These are phyloP conservation scores for Meles meles DNA, from an alignment of 2,113 vertebrate genomes.

Conservation along the genomic window DNA sequence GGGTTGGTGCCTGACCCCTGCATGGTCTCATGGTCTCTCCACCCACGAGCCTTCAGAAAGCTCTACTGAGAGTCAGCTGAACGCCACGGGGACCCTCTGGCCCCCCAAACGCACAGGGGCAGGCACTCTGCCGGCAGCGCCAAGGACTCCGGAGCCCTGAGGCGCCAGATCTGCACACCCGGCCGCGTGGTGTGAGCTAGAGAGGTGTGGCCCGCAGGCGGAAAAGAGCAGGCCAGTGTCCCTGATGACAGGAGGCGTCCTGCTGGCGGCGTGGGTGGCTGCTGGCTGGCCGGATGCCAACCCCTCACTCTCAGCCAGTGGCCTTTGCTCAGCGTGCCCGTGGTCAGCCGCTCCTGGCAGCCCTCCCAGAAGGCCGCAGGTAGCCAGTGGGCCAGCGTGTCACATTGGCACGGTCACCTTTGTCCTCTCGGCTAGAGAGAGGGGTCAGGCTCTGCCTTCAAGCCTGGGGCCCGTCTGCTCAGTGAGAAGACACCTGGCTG, in stretches of 20 bases:
- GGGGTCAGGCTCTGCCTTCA: neutral
- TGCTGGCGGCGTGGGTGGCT: neutral
- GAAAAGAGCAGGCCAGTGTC: too few relatives aligned
- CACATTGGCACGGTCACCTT: rapidly evolving
- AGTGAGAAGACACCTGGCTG: neutral
- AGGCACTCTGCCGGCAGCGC: neutral
- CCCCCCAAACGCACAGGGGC: rapidly evolving
- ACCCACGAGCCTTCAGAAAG: neutral
- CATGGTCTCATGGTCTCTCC: neutral
- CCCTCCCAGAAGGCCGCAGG: neutral
- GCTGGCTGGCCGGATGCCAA: neutral
- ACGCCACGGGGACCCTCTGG: neutral
- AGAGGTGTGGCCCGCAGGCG: neutral
- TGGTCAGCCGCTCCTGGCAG: neutral
- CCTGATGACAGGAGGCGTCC: rapidly evolving
- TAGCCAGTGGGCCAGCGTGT: rapidly evolving
- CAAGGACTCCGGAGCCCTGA: neutral
- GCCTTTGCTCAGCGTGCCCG: neutral
- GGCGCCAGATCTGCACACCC: rapidly evolving
- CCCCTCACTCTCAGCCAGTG: neutral
- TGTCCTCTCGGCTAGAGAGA: neutral
- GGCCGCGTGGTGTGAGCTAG: neutral
- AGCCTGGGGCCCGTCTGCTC: neutral
- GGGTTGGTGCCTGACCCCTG: neutral
- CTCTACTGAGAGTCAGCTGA: neutral